A percentile compares a stretch with the other conserved stretches of the same genome.
These are phyloP conservation scores for Rhopalosiphum nymphaeae DNA, from an alignment of 2,888 invertebrate genomes.

Conservation along the genomic window DNA sequence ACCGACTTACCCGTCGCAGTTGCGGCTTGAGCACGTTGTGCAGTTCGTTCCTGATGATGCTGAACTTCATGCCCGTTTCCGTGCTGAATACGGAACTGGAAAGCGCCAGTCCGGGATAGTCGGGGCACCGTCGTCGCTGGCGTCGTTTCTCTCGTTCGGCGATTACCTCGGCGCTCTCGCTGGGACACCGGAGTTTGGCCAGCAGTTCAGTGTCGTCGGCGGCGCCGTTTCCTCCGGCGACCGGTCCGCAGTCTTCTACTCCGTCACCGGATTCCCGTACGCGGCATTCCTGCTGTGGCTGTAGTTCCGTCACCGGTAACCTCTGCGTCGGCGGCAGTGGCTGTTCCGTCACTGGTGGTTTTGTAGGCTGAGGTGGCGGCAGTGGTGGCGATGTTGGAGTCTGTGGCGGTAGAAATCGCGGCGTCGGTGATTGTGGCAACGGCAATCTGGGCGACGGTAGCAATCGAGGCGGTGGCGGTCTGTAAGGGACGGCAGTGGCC, in stretches of 20 bases:
- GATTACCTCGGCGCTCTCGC: constrained; percentile 89
- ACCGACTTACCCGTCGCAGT: constrained; percentile 89
- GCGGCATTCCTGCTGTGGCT: constrained; percentile 5
- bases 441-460: not conserved
- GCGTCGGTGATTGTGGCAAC: not conserved
- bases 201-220: constrained; percentile 86
- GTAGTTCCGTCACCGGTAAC: not conserved
- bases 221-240: constrained; percentile 70
- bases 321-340: not conserved
- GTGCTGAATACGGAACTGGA: constrained; percentile 94
- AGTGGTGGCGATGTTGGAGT: not conserved
- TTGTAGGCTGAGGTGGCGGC: no score
- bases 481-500: not conserved
- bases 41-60: constrained; percentile 95
- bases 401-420: not conserved
- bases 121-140: constrained; percentile 84
- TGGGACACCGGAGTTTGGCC: constrained; percentile 87
- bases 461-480: not conserved
- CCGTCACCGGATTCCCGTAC: constrained; percentile 67
- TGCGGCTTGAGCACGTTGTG: constrained; percentile 98
- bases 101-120: constrained; percentile 92
- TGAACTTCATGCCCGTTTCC: constrained; percentile 98
- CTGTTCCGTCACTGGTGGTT: not conserved
- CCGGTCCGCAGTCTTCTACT: constrained; percentile 67
- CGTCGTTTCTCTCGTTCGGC: constrained; percentile 85